Base-by-base conservation (phyloP, 2,113 vertebrate species). In the Hystrix cristata region DNA sequence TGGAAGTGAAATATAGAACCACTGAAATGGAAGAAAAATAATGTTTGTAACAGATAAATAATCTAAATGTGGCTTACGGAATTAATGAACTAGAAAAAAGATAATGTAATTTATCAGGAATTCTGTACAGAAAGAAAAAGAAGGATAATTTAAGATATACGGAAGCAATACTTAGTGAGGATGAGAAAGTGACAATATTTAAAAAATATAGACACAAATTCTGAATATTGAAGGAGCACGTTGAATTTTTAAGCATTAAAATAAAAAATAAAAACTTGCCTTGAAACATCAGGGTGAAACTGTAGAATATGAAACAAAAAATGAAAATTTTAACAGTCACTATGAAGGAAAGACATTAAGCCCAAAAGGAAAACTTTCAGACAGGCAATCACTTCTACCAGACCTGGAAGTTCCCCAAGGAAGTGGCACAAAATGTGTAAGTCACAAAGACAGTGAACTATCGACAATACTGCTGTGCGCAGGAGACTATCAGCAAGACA, bases 51-150 rank as follows among this genome's bases (percentile, higher is more conserved):
- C 11, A 86, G 48, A 59, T 62, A 64, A 71, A 72, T 48, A 79
- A 55, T 57, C 15, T 78, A 84, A 67, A 78, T 34, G 12, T 29
- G 79, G 46, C 43, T 38, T 15, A 90, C 74, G 43, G 60, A 86
- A n/a, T 38, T 72, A 72, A 25, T 57, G 13, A 82, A 59, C 11
- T 51, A 43, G 51, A 72, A 79, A 59, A 93, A 64, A 62, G 14
- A 80, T 64, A 96, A 81, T 81, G 23, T 25, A 62, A 86, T 86
- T 38, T 71, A 46, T 60, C 53, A 93, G 55, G 55, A 93, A 64
- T 85, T 80, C 12, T 71, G 43, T 15, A 93, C 23, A 51, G 60
- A 79, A 90, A 62, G 60, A 69, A 29, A 64, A 53, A 67, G 57
- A 86, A 43, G 72, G 34, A 59, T 29, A 53, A 46, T 46, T 64